Evolutionary conservation across 2,888 invertebrate species (phyloP), one percentile per base, ranked within the genome.

Genomic region (Anoncus sp.): DNA sequence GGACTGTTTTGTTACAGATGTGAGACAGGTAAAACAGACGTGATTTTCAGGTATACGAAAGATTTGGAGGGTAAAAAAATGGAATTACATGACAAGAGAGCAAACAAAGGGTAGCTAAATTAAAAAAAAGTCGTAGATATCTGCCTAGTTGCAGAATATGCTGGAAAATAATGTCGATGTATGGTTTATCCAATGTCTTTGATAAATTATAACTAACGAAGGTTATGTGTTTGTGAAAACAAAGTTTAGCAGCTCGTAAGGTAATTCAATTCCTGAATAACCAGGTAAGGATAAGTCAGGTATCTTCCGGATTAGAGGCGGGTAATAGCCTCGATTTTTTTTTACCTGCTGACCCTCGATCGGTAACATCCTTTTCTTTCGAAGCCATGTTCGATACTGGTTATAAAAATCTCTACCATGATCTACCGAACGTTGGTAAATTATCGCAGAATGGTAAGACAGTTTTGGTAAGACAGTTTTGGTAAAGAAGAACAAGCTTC

Each of bases 21-120:
- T n/a, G 70, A 16, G 65, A 47, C 75, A 71, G 71, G 70, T 78
- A 62, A 45, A 53, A 66, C n/a, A n/a, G 18, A 16, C 31, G 22
- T 20, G 51, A 66, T 62, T 66, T 55, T 18, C 59, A 49, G 43
- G 16, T 22, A 24, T 18, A 51, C 14, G 2, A 22, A 51, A 49
- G 16, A 31, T 10, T 12, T n/a, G n/a, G n/a, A n/a, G n/a, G n/a
- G 60, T 31, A 1, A 16, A 38, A 22, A 31, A 62, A 62, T 72
- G 27, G n/a, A 10, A 22, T 60, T 31, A 20, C 12, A 16, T 1
- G 18, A 10, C 18, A 5, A 14, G 2, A 16, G 10, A 20, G 18
- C 20, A 2, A 22, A 22, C 55, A n/a, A 31, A 31, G n/a, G n/a
- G n/a, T n/a, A n/a, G n/a, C n/a, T n/a, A n/a, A n/a, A n/a, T n/a